phyloP scores from a whole-genome alignment of 2,888 invertebrate species.

The Cryptocephalus moraei region DNA sequence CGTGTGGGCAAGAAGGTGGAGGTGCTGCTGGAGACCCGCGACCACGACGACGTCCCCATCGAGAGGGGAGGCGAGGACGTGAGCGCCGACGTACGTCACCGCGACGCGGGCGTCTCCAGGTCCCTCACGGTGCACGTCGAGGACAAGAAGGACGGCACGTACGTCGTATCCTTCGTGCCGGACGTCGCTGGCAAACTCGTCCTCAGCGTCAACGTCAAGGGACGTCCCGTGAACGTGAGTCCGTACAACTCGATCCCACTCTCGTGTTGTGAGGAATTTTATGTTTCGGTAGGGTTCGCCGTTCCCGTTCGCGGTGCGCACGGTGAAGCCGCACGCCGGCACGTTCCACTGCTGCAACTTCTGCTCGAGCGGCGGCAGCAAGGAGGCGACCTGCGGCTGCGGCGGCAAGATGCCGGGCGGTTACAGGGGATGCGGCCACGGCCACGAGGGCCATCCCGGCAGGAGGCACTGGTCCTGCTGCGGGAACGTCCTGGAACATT shows the following conservation, averaged over 20 bases:
- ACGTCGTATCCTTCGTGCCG: slow-evolving; percentile 49
- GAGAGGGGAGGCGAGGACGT: slow-evolving; percentile 59
- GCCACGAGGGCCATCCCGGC: slow-evolving; percentile 71
- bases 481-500: slow-evolving; percentile 52
- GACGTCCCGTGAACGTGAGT: slow-evolving; percentile 54
- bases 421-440: slow-evolving; percentile 72
- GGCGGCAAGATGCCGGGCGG: slow-evolving; percentile 65
- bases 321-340: slow-evolving; percentile 55
- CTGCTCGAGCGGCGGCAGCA: slow-evolving; percentile 68
- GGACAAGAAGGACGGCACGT: slow-evolving; percentile 56
- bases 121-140: slow-evolving; percentile 42
- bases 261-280: too few relatives aligned
- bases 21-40: slow-evolving; percentile 49
- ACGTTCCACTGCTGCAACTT: slow-evolving; percentile 73
- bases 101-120: slow-evolving; percentile 38
- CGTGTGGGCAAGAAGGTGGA: slow-evolving; percentile 54
- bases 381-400: slow-evolving; percentile 60
- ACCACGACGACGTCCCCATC: slow-evolving; percentile 50
- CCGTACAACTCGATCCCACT: too few relatives aligned
- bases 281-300: slow-evolving; percentile 59
- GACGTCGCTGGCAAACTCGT: slow-evolving; percentile 53
- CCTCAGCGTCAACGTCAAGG: slow-evolving; percentile 51
- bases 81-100: slow-evolving; percentile 44
- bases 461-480: slow-evolving; percentile 77
- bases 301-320: slow-evolving; percentile 53